These are phyloP conservation scores for Gisinianus flammeolus DNA, from an alignment of 2,888 invertebrate species.

Conservation along the genomic window DNA sequence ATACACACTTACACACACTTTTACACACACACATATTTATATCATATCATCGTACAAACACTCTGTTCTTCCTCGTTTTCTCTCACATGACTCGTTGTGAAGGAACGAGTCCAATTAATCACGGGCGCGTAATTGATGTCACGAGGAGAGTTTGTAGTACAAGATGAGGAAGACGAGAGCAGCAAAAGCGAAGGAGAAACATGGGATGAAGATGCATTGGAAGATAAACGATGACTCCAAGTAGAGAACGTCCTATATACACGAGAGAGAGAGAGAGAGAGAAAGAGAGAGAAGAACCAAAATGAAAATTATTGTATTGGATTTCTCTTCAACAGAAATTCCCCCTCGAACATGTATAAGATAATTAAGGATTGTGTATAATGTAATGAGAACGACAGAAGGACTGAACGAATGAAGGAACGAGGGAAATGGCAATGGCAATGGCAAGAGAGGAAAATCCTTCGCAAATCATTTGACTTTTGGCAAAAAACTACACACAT, in stretches of 20 bases:
- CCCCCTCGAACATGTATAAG: too few species aligned
- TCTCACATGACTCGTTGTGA: not conserved
- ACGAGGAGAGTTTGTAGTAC: conserved; percentile 37
- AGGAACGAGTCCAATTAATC: conserved; percentile 28
- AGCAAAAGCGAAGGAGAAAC: conserved; percentile 32
- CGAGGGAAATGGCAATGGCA: too few species aligned
- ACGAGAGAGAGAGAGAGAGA: not conserved
- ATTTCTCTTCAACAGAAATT: not conserved
- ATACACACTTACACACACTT: not conserved
- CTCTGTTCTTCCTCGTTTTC: not conserved
- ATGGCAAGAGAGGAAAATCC: too few species aligned
- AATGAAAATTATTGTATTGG: conserved; percentile 20
- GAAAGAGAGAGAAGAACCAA: too few species aligned
- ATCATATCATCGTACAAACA: not conserved
- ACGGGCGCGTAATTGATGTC: conserved; percentile 33
- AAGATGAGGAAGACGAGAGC: conserved; percentile 38
- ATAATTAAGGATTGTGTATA: too few species aligned
- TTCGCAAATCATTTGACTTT: too few species aligned
- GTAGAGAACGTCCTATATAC: conserved; percentile 27
- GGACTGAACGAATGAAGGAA: too few species aligned
- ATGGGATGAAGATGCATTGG: conserved; percentile 35
- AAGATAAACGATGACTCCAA: conserved; percentile 34
- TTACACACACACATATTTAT: not conserved
- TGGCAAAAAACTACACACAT: too few species aligned
- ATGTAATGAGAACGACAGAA: too few species aligned